Evolutionary conservation across 2,888 invertebrate genomes (phyloP).

Genomic region (Oeneis ivallda): DNA sequence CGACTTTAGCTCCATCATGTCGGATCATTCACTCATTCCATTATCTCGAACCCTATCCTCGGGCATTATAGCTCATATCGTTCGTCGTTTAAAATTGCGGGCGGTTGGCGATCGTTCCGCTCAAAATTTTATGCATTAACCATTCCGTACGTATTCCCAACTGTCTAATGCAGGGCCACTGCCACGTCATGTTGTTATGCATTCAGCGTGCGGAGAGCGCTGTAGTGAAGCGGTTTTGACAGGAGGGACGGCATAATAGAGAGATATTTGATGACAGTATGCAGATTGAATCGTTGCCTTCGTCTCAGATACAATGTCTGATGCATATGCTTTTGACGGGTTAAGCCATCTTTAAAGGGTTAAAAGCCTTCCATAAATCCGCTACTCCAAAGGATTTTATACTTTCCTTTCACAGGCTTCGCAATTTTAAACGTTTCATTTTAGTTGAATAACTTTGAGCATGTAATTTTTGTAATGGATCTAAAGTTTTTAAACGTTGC

Average conservation of each 20-base stretch:
- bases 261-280: slow-evolving; percentile 42
- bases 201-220: slow-evolving; percentile 36
- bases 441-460: slow-evolving; percentile 30
- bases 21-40: slow-evolving; percentile 36
- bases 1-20: slow-evolving; percentile 31
- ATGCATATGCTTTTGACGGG: slow-evolving; percentile 32
- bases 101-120: slow-evolving; percentile 40
- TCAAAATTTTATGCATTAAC: slow-evolving; percentile 52
- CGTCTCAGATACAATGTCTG: slow-evolving; percentile 30
- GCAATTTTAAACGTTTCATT: slow-evolving; percentile 44
- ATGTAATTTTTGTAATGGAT: slow-evolving; percentile 13
- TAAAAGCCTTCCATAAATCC: slow-evolving; percentile 5
- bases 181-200: slow-evolving; percentile 43
- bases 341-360: slow-evolving; percentile 10
- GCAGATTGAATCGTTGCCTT: slow-evolving; percentile 36
- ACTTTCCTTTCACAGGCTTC: slow-evolving; percentile 44
- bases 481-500: slow-evolving; percentile 2
- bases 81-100: slow-evolving; percentile 42
- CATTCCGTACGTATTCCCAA: slow-evolving; percentile 38
- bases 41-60: slow-evolving; percentile 38
- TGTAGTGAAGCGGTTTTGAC: slow-evolving; percentile 47
- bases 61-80: slow-evolving; percentile 41
- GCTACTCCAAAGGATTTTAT: neutral
- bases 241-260: slow-evolving; percentile 42
- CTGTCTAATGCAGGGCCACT: slow-evolving; percentile 42